These are phyloP conservation scores for Scelioninae gen. 1 DNA, from an alignment of 2,888 invertebrate genomes.

Conservation along the genomic window DNA sequence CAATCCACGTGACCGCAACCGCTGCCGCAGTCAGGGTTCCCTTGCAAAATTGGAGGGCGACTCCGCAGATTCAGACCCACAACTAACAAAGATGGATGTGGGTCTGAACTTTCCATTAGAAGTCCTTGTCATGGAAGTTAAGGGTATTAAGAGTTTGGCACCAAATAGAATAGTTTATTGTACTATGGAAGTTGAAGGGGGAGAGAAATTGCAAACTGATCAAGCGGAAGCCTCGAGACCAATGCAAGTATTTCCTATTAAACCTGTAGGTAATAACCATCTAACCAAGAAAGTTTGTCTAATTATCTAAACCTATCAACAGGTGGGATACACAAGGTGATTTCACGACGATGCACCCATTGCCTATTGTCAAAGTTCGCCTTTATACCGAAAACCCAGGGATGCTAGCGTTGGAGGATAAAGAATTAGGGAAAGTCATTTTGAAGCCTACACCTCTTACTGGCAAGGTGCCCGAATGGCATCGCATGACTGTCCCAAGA, in stretches of 20 bases:
- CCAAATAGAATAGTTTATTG: constrained; percentile 99
- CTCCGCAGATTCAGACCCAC: constrained; percentile 97
- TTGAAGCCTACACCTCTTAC: constrained; percentile 94
- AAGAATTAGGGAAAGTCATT: constrained; percentile 97
- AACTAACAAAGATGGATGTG: constrained; percentile 98
- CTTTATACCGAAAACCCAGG: constrained; percentile 98
- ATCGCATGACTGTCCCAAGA: constrained; percentile 98
- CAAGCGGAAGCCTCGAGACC: constrained; percentile 99
- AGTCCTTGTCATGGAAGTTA: constrained; percentile 99
- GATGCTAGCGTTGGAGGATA: constrained; percentile 98
- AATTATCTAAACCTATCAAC: constrained; percentile 35
- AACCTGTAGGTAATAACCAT: not conserved
- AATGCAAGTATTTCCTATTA: constrained; percentile 87
- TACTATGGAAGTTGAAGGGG: constrained; percentile 99
- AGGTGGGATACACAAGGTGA: constrained; percentile 99
- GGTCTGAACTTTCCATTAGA: constrained; percentile 98
- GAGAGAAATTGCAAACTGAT: constrained; percentile 99
- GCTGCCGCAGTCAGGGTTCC: constrained; percentile 92
- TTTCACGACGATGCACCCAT: constrained; percentile 98
- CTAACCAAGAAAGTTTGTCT: not conserved
- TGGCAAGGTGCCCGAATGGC: constrained; percentile 98
- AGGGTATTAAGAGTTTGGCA: constrained; percentile 97
- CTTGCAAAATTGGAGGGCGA: constrained; percentile 97
- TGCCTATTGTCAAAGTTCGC: constrained; percentile 99
- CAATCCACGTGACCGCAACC: constrained; percentile 89